phyloP scores from a whole-genome alignment of 2,888 invertebrate genomes.

The Tachystola acroxantha region DNA sequence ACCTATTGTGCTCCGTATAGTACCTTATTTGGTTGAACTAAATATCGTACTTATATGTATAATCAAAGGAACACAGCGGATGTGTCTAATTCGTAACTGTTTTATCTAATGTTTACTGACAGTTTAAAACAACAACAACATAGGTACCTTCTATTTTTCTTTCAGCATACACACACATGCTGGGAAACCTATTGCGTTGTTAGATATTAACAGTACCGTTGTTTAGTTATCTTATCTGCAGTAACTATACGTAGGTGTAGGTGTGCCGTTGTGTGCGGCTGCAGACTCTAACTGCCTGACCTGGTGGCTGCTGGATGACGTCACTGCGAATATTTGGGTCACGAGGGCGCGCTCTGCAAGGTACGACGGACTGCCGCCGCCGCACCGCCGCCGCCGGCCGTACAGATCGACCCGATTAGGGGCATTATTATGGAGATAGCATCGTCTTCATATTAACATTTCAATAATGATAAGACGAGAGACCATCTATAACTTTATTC shows the following conservation, averaged over 20 bases:
- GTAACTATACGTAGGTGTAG: slow-evolving; percentile 3
- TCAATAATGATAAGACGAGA: too few relatives aligned
- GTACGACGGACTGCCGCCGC: slow-evolving; percentile 25
- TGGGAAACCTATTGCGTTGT: slow-evolving; percentile 9
- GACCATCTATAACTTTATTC: too few relatives aligned
- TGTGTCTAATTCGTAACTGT: too few relatives aligned
- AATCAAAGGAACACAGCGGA: too few relatives aligned
- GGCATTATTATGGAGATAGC: not conserved
- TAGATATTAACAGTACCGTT: slow-evolving; percentile 4
- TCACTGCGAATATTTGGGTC: slow-evolving; percentile 68
- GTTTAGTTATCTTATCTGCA: slow-evolving; percentile 14
- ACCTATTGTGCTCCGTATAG: too few relatives aligned
- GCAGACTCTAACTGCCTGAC: slow-evolving; percentile 34
- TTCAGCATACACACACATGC: too few relatives aligned
- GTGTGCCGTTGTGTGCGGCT: slow-evolving; percentile 14
- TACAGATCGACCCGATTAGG: slow-evolving; percentile 7
- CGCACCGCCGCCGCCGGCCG: slow-evolving; percentile 19
- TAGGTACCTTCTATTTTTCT: too few relatives aligned
- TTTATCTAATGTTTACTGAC: too few relatives aligned
- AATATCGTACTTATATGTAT: too few relatives aligned
- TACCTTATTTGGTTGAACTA: too few relatives aligned
- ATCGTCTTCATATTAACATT: not conserved
- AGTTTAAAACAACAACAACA: too few relatives aligned
- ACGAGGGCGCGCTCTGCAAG: slow-evolving; percentile 48
- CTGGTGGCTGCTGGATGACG: slow-evolving; percentile 62